These are phyloP conservation scores for Neosilurus mollespiculum DNA, from an alignment of 2,797 vertebrate species.

Conservation along the genomic window DNA sequence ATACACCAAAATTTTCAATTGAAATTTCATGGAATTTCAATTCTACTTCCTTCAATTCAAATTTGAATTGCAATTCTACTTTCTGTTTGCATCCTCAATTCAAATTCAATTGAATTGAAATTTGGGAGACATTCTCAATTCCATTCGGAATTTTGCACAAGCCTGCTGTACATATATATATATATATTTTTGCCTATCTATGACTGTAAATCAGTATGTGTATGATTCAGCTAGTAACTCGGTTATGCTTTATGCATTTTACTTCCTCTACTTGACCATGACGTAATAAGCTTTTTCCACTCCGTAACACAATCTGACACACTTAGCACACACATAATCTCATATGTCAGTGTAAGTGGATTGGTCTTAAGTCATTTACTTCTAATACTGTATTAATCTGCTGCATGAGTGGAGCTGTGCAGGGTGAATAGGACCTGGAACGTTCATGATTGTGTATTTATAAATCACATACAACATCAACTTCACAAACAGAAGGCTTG, in stretches of 20 bases:
- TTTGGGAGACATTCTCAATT: too few relatives aligned
- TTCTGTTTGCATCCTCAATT: too few relatives aligned
- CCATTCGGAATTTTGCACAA: too few relatives aligned
- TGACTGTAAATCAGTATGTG: not conserved
- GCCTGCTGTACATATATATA: too few relatives aligned
- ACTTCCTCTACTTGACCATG: not conserved
- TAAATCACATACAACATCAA: not conserved
- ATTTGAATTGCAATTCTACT: too few relatives aligned
- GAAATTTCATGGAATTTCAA: too few relatives aligned
- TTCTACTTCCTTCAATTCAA: too few relatives aligned
- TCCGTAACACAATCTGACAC: slow-evolving; percentile 19
- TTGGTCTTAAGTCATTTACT: slow-evolving; percentile 72
- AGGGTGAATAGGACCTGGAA: slow-evolving; percentile 10
- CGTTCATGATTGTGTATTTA: slow-evolving; percentile 29
- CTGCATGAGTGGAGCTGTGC: slow-evolving; percentile 34
- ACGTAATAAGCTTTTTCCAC: slow-evolving; percentile 5
- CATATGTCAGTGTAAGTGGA: slow-evolving; percentile 69
- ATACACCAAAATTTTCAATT: too few relatives aligned
- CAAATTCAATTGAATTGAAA: too few relatives aligned
- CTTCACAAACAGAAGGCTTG: slow-evolving; percentile 5
- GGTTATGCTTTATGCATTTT: not conserved
- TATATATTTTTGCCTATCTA: not conserved
- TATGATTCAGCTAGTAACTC: not conserved
- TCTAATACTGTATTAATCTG: slow-evolving; percentile 74
- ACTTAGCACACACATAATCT: slow-evolving; percentile 40